Conservation (phyloP, 2,888 invertebrate species). For the Mesoligia furuncula region DNA sequence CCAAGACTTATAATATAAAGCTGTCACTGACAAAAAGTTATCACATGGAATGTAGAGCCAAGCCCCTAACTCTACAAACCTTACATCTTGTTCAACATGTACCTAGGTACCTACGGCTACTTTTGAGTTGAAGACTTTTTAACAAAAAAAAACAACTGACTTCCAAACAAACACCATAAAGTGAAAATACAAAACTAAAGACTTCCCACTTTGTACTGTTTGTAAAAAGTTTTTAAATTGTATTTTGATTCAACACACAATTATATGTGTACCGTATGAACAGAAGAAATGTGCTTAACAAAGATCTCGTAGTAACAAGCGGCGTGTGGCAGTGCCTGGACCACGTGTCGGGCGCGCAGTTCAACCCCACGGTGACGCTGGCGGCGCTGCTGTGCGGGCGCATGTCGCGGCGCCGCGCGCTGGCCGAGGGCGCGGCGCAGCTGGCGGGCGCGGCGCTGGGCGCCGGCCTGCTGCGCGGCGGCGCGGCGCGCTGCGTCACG, state of each 20-base stretch:
- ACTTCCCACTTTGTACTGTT: not conserved
- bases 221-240: not conserved
- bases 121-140: no score
- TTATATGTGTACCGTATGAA: not conserved
- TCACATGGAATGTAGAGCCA: no score
- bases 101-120: no score
- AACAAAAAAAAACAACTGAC: no score
- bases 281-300: not conserved
- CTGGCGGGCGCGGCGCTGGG: conserved; percentile 92
- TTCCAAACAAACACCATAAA: no score
- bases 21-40: no score
- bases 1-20: no score
- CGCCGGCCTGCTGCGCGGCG: conserved; percentile 86
- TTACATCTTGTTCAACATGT: no score
- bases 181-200: no score
- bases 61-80: no score
- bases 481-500: conserved; percentile 75
- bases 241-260: not conserved
- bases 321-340: conserved; percentile 91
- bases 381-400: conserved; percentile 91
- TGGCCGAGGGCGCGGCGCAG: conserved; percentile 90
- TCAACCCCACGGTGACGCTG: conserved; percentile 94
- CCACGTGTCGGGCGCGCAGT: conserved; percentile 93
- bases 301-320: not conserved
- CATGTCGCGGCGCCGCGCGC: conserved; percentile 87